Evolutionary conservation across 1,140 invertebrate species (phyloP).

Genomic region (Aphidius gifuensis): DNA sequence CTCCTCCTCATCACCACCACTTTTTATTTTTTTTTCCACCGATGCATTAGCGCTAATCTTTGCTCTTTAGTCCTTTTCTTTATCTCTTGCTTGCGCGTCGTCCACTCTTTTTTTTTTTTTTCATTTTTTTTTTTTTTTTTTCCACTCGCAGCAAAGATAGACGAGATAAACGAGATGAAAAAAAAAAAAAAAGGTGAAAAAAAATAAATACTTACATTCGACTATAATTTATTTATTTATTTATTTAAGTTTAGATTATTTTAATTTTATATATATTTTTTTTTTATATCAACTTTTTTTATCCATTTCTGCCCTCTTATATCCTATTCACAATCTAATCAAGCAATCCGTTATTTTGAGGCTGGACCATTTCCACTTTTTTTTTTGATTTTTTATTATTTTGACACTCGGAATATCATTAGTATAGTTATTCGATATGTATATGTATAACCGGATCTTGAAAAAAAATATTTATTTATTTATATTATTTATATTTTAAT

Average conservation of each 20-base stretch:
- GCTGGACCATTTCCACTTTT: slow-evolving; percentile 30
- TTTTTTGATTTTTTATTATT: slow-evolving; percentile 21
- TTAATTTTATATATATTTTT: slow-evolving; percentile 5
- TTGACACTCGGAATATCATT: slow-evolving; percentile 56
- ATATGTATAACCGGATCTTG: slow-evolving; percentile 39
- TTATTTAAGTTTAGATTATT: slow-evolving; percentile 17
- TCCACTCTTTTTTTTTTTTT: slow-evolving; percentile 28
- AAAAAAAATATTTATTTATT: slow-evolving; percentile 1
- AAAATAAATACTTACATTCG: neutral
- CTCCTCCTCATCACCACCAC: too few species aligned
- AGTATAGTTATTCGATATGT: slow-evolving; percentile 34
- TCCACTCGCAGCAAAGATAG: slow-evolving; percentile 15
- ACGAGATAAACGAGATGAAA: slow-evolving; percentile 16
- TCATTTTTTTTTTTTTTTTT: slow-evolving; percentile 23
- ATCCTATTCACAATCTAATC: slow-evolving; percentile 45
- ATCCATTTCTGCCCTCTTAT: slow-evolving; percentile 14
- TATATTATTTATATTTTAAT: too few species aligned
- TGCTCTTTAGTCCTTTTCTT: slow-evolving; percentile 56
- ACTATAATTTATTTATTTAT: too few species aligned
- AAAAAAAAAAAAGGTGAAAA: slow-evolving; percentile 10
- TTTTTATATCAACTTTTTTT: slow-evolving; percentile 12
- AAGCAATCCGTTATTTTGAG: slow-evolving; percentile 50
- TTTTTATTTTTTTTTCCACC: slow-evolving; percentile 12
- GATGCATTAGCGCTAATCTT: slow-evolving; percentile 58
- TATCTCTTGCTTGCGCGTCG: slow-evolving; percentile 43